Evolutionary conservation across 2,797 vertebrate genomes (phyloP).

Genomic region (Crax fasciolata): DNA sequence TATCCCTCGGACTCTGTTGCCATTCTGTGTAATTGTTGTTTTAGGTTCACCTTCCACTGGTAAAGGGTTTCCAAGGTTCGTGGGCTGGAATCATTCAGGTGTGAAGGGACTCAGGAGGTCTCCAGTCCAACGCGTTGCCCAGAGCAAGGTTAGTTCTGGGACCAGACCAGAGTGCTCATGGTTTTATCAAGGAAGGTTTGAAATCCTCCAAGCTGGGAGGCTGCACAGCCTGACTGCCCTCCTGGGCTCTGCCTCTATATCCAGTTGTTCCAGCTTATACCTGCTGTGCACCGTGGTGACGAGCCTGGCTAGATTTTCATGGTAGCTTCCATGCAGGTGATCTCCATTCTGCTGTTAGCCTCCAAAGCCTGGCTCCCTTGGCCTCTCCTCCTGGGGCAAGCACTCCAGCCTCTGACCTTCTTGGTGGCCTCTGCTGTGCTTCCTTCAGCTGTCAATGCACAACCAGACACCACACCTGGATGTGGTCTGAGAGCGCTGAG

Average conservation of each 20-base stretch:
- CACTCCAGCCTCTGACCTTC: not conserved
- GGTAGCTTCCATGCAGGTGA: accelerated
- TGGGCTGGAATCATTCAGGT: not conserved
- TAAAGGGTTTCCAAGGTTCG: not conserved
- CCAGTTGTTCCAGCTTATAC: not conserved
- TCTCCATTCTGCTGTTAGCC: not conserved
- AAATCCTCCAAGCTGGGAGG: not conserved
- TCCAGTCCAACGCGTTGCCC: not conserved
- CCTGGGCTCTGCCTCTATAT: not conserved
- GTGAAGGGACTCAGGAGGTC: not conserved
- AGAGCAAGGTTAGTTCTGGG: not conserved
- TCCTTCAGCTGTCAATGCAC: not conserved
- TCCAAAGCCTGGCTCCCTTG: not conserved
- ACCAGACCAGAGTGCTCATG: not conserved
- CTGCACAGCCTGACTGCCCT: not conserved
- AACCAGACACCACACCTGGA: not conserved
- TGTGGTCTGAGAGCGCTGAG: not conserved
- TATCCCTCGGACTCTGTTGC: not conserved
- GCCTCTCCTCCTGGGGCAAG: not conserved
- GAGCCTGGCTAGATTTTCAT: not conserved
- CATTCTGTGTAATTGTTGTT: not conserved
- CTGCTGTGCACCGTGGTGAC: not conserved
- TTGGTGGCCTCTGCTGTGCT: not conserved
- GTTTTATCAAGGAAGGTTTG: not conserved
- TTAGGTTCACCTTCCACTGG: not conserved